A percentile compares a stretch with the other conserved stretches of the same genome.
Conservation (phyloP, 1,140 invertebrate genomes). For the Cydia fagiglandana region DNA sequence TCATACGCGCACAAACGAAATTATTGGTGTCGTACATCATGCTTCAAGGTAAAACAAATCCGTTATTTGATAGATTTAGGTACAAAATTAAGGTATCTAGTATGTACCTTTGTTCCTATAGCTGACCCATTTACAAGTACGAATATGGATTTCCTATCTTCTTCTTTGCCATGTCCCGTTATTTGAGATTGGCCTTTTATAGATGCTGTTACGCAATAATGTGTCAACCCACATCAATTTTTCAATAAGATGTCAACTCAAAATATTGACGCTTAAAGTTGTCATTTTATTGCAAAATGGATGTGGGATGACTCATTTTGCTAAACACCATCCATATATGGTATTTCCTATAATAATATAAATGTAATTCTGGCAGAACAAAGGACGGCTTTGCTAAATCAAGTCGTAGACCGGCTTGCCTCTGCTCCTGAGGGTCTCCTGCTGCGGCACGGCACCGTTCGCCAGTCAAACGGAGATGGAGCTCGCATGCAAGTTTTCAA, state of each 20-base stretch:
- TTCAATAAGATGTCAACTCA: too few species aligned
- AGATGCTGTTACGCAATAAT: too few species aligned
- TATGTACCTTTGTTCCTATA: not conserved
- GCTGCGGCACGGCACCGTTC: conserved; percentile 60
- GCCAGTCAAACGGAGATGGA: conserved; percentile 56
- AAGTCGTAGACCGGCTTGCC: conserved; percentile 55
- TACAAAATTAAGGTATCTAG: too few species aligned
- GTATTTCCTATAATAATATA: not conserved
- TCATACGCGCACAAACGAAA: conserved; percentile 52
- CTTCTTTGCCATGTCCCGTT: too few species aligned
- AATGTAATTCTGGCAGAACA: conserved; percentile 41
- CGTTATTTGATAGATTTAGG: too few species aligned
- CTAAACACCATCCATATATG: too few species aligned
- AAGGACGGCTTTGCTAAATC: conserved; percentile 57
- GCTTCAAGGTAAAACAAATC: conserved; percentile 54
- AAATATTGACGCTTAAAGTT: too few species aligned
- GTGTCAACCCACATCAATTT: too few species aligned
- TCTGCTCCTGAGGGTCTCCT: conserved; percentile 48
- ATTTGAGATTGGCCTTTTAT: too few species aligned
- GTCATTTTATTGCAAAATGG: too few species aligned
- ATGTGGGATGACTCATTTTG: too few species aligned
- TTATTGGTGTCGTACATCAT: conserved; percentile 62
- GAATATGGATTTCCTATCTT: too few species aligned
- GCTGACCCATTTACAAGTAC: not conserved
- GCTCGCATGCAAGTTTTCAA: conserved; percentile 50